Base-by-base conservation (phyloP, 2,113 vertebrate genomes). In the Hiodon alosoides region DNA sequence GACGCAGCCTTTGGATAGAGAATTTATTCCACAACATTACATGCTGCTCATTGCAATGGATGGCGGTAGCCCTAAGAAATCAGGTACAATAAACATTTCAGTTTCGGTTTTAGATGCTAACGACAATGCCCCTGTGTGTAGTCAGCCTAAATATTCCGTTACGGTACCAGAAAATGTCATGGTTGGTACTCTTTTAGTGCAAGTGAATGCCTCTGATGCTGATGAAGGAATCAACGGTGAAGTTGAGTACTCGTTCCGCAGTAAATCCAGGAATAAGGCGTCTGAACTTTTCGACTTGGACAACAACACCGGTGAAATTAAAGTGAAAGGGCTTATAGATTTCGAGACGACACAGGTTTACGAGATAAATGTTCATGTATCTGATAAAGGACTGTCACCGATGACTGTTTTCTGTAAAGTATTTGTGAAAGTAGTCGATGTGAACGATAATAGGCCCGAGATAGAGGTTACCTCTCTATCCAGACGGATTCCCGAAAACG, bases 361-460 rank as follows among this genome's bases (percentile, higher is more conserved):
- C 47, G 84, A 85, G 55, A 80, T 88, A 2, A 82, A 88, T 11
- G 75, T 88, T 1, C 78, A 88, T 72, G 87, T 85, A 0, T 85
- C 82, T 7, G 87, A 88, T 31, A 85, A 73, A 66, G 86, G 87
- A 0, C 67, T 73, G 0, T 78, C 78, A 0, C 86, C 86, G 0
- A 76, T 83, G 71, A 85, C 81, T 7, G 79, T 75, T 0, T 80
- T 89, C 1, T 80, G 82, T 13, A 85, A 80, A 66, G 83, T 88
- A 3, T 78, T 85, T 1, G 82, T 90, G 70, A 84, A 91, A 10
- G 82, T 94, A 53, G 1, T 87, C 67, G 31, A 31, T 31, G 31
- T 31, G 93, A 94, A 95, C 31, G 93, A 95, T 75, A 94, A 93
- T 71, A 16, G 67, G 4, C 91, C 92, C 0, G 84, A 87, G 53